Evolutionary conservation across 2,113 vertebrate species (phyloP).

Genomic region (Trachemys scripta): DNA sequence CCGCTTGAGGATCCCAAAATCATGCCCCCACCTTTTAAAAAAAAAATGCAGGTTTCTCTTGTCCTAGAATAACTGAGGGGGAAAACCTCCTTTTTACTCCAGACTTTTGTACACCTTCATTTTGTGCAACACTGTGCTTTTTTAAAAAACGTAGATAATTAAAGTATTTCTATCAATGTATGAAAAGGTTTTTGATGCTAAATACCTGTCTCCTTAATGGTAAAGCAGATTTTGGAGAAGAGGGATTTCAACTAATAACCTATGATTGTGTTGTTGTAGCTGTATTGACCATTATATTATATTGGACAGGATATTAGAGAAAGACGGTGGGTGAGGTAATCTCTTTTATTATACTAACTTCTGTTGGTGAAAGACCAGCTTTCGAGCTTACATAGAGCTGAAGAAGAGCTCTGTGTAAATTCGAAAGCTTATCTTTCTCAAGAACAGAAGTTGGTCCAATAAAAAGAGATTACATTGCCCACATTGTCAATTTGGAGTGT

Average conservation of each 20-base stretch:
- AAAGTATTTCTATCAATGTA: neutral
- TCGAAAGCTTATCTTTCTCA: neutral
- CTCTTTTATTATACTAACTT: neutral
- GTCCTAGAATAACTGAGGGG: neutral
- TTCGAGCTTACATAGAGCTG: neutral
- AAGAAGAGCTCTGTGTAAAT: neutral
- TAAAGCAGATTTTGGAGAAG: neutral
- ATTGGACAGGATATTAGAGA: neutral
- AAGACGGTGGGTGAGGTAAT: neutral
- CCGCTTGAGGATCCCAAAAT: neutral
- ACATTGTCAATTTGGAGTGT: neutral
- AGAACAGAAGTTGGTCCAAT: neutral
- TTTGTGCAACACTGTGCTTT: neutral
- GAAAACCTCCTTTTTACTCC: neutral
- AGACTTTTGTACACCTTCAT: neutral
- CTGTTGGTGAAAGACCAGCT: neutral
- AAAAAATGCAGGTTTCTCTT: neutral
- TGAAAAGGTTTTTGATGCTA: neutral
- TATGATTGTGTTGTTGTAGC: neutral
- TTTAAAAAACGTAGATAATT: neutral
- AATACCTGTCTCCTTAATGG: neutral
- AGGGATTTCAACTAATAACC: neutral
- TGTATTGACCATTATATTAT: neutral
- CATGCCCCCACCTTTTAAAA: neutral
- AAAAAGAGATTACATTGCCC: neutral